Evolutionary conservation across 2,888 invertebrate species (phyloP), one percentile per base, ranked within the genome.

Genomic region (Busseola fusca): DNA sequence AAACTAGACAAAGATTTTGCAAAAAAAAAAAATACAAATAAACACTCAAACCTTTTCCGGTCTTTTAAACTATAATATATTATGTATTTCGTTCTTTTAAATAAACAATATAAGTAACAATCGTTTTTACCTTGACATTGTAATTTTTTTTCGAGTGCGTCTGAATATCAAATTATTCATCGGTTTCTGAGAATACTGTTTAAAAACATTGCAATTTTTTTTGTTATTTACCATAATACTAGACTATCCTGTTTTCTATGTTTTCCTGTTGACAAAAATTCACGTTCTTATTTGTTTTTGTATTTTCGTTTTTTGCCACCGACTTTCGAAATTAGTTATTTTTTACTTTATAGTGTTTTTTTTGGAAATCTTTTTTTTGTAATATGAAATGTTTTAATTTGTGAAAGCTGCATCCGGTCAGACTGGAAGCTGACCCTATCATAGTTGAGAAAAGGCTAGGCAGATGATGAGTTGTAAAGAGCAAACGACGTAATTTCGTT

Each of bases 121-220:
- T 25, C 1, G 3, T 48, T 40, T 45, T 80, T 18, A 74, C 80
- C 76, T 80, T 77, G 80, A 74, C 75, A 52, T 62, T 65, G 76
- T 45, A 64, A 14, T 7, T 52, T 40, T 60, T 64, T 74, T 16
- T 65, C 52, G 50, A 12, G 50, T 27, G 52, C 54, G 25, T 58
- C 10, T 54, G 30, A 16, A 50, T 60, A 6, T 50, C n/a, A 40
- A 71, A 9, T 25, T 52, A 73, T 78, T 78, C 64, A 75, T 59
- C 4, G 12, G n/a, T 52, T 76, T 76, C 80, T 21, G n/a, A 74
- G 76, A 80, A 76, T 42, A 30, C 37, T 9, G 30, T 63, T 73
- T 45, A 4, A 76, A 74, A 80, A 66, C 80, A 57, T 18, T n/a
- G 10, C 1, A 14, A 52, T 76, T 79, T 74, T 67, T 62, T 50